phyloP scores from a whole-genome alignment of 2,888 invertebrate species.

The Acronicta aceris region DNA sequence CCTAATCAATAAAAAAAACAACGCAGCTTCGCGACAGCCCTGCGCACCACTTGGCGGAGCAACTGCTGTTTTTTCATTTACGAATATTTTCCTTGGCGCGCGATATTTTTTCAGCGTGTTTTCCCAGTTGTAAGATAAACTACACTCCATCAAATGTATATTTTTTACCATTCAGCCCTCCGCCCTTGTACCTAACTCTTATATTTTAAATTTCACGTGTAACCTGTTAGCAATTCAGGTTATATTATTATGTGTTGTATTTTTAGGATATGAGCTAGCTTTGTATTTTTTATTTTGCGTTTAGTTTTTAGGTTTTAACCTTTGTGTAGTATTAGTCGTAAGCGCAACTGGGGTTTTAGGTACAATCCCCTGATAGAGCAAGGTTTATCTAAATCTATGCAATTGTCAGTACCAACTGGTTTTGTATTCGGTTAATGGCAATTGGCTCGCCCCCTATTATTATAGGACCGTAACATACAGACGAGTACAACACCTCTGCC shows the following conservation, averaged over 20 bases:
- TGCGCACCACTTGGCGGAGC: slow-evolving; percentile 65
- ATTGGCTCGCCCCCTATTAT: too few species aligned
- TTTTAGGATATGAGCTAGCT: slow-evolving; percentile 22
- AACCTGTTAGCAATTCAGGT: slow-evolving; percentile 58
- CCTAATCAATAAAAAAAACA: not conserved
- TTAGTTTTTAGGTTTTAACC: not conserved
- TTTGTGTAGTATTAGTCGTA: too few species aligned
- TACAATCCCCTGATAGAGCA: too few species aligned
- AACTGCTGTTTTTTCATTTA: slow-evolving; percentile 88
- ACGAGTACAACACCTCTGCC: too few species aligned
- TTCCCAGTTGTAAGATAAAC: slow-evolving; percentile 89
- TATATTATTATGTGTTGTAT: slow-evolving; percentile 37
- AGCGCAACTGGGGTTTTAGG: too few species aligned
- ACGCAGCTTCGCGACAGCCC: slow-evolving; percentile 66
- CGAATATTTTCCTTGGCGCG: slow-evolving; percentile 88
- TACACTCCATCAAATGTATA: slow-evolving; percentile 87
- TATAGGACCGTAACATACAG: too few species aligned
- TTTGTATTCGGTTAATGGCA: too few species aligned
- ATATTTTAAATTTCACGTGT: slow-evolving; percentile 63
- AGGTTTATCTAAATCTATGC: too few species aligned
- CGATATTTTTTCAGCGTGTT: slow-evolving; percentile 88
- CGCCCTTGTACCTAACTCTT: slow-evolving; percentile 39
- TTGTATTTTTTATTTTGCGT: slow-evolving; percentile 15
- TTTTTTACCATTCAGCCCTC: slow-evolving; percentile 75
- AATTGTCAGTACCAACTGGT: too few species aligned